A percentile compares a stretch with the other conserved stretches of the same genome.
phyloP scores from a whole-genome alignment of 2,888 invertebrate species.

The Anoncus sp. region DNA sequence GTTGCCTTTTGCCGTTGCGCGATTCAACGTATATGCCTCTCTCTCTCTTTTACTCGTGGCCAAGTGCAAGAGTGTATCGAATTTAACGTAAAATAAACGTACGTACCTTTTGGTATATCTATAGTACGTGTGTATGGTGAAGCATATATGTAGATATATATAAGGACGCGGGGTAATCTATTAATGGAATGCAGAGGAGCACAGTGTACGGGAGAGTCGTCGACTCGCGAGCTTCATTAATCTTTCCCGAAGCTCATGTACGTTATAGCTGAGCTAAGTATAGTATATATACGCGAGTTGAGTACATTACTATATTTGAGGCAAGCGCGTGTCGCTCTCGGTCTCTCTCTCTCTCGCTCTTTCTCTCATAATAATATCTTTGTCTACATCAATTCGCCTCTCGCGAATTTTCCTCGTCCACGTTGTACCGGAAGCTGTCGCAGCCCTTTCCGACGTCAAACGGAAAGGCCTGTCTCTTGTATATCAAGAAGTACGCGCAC shows the following conservation, averaged over 20 bases:
- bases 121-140: background rate
- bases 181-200: conserved; percentile 73
- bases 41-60: background rate
- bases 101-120: conserved; percentile 17
- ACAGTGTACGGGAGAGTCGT: conserved; percentile 60
- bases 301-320: conserved; percentile 26
- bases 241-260: conserved; percentile 66
- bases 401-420: conserved; percentile 19
- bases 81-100: conserved; percentile 44
- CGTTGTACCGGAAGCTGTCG: conserved; percentile 43
- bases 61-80: conserved; percentile 47
- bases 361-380: conserved; percentile 27
- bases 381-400: background rate
- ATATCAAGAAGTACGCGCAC: too few relatives aligned
- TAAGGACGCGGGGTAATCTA: conserved; percentile 68
- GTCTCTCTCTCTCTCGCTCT: conserved; percentile 10
- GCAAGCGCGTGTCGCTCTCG: conserved; percentile 3
- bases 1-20: conserved; percentile 44
- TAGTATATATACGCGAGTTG: conserved; percentile 17
- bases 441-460: conserved; percentile 32
- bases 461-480: background rate
- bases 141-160: conserved; percentile 12
- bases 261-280: conserved; percentile 48
- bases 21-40: conserved; percentile 41
- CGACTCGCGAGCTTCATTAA: conserved; percentile 74